Evolutionary conservation across 1,140 invertebrate genomes (phyloP).

Genomic region (Meloidogyne floridensis): DNA sequence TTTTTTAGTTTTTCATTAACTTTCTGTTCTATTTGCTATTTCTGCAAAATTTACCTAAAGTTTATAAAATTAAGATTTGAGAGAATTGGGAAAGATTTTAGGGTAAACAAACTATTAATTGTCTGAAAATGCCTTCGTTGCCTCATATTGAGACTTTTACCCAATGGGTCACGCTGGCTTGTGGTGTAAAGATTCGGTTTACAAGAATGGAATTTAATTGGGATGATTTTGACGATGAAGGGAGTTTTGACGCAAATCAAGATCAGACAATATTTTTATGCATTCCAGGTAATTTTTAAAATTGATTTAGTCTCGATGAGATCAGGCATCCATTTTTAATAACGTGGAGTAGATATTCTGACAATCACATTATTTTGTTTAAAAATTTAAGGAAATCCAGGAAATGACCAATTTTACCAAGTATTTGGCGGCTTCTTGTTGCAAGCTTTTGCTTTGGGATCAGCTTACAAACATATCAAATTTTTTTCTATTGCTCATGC

Average conservation of each 20-base stretch:
- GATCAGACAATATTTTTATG: not conserved
- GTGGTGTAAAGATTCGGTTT: not conserved
- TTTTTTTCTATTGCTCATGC: constrained; percentile 15
- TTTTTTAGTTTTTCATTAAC: not conserved
- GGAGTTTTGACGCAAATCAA: constrained; percentile 1
- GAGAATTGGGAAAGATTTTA: not conserved
- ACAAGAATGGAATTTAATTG: not conserved
- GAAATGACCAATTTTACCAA: constrained; percentile 10
- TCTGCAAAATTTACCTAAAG: not conserved
- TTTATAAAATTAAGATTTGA: not conserved
- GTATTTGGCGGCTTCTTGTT: not conserved
- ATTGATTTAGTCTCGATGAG: not conserved
- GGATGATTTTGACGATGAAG: not conserved
- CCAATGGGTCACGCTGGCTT: not conserved
- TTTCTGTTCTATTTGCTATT: not conserved
- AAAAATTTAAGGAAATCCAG: not conserved
- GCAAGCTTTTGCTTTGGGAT: not conserved
- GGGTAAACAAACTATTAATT: not conserved
- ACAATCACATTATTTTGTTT: too few species aligned
- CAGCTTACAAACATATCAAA: not conserved
- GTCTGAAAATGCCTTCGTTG: not conserved
- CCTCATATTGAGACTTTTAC: not conserved
- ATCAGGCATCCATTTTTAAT: too few species aligned
- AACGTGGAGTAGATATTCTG: not conserved
- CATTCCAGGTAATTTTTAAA: not conserved